Base-by-base conservation (phyloP, 30 jellyfish, hydroid and myxozoan species). In the Calvadosia cruxmelitensis region DNA sequence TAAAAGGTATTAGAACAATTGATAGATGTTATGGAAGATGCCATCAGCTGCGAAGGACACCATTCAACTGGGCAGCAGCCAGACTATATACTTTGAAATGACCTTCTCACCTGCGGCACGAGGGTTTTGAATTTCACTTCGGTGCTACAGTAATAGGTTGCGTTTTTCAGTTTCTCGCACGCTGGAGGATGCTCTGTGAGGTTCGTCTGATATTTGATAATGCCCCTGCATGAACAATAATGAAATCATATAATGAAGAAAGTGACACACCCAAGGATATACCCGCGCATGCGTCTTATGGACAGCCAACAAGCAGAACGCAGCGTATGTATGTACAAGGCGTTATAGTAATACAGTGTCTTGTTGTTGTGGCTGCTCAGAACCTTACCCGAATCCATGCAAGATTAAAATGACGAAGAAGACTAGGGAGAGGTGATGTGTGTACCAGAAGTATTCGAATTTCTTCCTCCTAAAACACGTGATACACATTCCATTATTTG, bases 381-480 rank as follows among this genome's bases (percentile, higher is more conserved):
- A 10, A 42, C 10, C 91, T 61, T 49, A 85, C 96, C 94, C 96
- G 33, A 85, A 68, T 1, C 96, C 96, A 63, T 85, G 96, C 3
- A 73, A 75, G 23, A 78, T 49, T 68, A 74, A 78, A 31, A 78
- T 65, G 29, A 71, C 81, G 26, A 78, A 75, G 76, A 85, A 85
- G 24, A 35, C 50, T 0, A 85, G 52, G 27, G 93, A 72, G 27
- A 85, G 85, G 74, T 85, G 96, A 70, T 85, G 96, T 30, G 96
- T 73, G 35, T 65, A 85, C 94, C 94, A 85, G 51, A 85, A 85
- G 31, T 78, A 53, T 65, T 85, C 96, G 62, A 66, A 85, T 13
- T 53, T 78, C 27, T 77, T 36, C 53, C 92, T 63, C 51, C 96
- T 73, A 13, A 64, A 82, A 31, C 52, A 10, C 1, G 48, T 0